These are phyloP conservation scores for Anguilla rostrata DNA, from an alignment of 2,113 vertebrate species.

Conservation along the genomic window DNA sequence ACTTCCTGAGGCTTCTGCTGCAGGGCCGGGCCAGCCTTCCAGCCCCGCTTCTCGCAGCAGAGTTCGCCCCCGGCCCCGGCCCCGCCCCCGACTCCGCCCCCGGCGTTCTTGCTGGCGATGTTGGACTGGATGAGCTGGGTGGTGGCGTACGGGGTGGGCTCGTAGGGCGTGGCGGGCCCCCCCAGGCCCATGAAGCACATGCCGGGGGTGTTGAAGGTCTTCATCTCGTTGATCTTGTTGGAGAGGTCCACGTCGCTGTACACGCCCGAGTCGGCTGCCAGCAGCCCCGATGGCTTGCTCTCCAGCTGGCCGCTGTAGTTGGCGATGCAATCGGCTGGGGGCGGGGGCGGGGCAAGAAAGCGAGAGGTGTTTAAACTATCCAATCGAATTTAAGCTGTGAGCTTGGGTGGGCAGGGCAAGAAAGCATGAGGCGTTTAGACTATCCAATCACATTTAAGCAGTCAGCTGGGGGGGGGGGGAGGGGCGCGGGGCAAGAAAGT, in stretches of 20 bases:
- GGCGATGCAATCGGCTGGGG: conserved; percentile 92
- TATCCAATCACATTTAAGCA: no score
- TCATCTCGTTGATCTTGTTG: conserved; percentile 95
- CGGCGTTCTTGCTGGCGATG: conserved; percentile 80
- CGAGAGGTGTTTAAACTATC: no score
- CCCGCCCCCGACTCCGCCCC: conserved; percentile 39
- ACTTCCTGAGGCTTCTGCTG: conserved; percentile 82
- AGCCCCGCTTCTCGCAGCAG: conserved; percentile 80
- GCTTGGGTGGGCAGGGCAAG: no score
- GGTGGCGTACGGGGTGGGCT: conserved; percentile 93
- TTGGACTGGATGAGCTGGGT: conserved; percentile 92
- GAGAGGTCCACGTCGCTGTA: conserved; percentile 92
- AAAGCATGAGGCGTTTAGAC: no score
- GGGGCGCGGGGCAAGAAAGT: no score
- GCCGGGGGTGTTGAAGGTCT: conserved; percentile 91
- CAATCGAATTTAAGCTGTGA: no score
- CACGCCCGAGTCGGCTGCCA: conserved; percentile 85
- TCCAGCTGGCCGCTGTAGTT: conserved; percentile 95
- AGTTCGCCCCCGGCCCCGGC: conserved; percentile 47
- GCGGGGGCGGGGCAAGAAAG: no score
- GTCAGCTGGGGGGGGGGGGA: no score
- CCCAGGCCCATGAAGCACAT: conserved; percentile 84
- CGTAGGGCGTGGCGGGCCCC: conserved; percentile 67
- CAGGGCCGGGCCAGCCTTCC: conserved; percentile 77
- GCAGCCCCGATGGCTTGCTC: conserved; percentile 86